phyloP scores from a whole-genome alignment of 2,888 invertebrate species.

The Oligia fasciuncula region DNA sequence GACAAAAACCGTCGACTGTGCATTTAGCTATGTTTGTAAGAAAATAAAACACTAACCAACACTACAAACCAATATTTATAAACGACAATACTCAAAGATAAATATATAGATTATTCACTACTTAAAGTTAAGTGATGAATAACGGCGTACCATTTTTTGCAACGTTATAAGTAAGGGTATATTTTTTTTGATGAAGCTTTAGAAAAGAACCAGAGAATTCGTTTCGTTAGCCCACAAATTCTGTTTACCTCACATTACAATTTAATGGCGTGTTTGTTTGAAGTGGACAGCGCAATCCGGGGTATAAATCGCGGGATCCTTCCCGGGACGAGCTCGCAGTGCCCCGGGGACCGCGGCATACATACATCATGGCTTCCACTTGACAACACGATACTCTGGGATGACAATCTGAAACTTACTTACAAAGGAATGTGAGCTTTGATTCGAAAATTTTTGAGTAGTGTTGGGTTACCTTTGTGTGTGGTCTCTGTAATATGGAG shows the following conservation, averaged over 20 bases:
- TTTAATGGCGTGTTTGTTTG: constrained; percentile 79
- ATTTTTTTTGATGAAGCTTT: background rate
- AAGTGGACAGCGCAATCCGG: constrained; percentile 75
- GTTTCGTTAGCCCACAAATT: constrained; percentile 20
- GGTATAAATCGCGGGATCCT: constrained; percentile 75
- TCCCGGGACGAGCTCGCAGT: constrained; percentile 66
- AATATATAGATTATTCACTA: too few species aligned
- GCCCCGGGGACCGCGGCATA: constrained; percentile 69
- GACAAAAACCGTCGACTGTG: background rate
- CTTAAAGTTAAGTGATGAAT: background rate
- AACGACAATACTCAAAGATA: too few species aligned
- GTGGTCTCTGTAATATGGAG: background rate
- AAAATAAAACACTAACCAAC: background rate
- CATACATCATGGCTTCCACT: constrained; percentile 79
- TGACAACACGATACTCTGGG: constrained; percentile 62
- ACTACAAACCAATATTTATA: background rate
- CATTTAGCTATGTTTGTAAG: background rate
- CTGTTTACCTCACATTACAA: constrained; percentile 62
- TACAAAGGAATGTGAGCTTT: constrained; percentile 35
- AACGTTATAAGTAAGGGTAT: background rate
- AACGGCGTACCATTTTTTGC: background rate
- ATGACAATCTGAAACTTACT: constrained; percentile 56
- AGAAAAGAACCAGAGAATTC: background rate
- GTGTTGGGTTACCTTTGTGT: constrained; percentile 4
- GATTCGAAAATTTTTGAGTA: constrained; percentile 1